Evolutionary conservation across 1,140 invertebrate species (phyloP), one percentile per base, ranked within the genome.

Genomic region (Bursaphelenchus mucronatus): DNA sequence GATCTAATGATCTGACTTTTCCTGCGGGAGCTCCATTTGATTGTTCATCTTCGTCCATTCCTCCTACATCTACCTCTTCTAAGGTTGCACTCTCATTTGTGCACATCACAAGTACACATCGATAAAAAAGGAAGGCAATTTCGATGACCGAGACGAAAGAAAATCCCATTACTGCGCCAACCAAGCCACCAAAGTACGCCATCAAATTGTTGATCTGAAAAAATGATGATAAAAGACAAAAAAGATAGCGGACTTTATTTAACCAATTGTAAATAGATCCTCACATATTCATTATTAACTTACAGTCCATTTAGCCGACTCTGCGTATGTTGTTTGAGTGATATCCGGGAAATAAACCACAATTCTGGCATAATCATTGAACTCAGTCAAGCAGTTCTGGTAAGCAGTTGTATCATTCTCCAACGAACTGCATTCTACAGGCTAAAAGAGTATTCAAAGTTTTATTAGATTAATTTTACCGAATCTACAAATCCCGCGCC

Each of bases 61-160:
- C 30, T 30, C 11, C 57, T 4, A 59, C 40, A 17, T 59, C 57
- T 39, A 59, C 44, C 40, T 59, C 57, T n/a, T 59, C 57, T 11
- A 59, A 39, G 11, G 57, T 59, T 3, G 52, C 17, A 21, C 52
- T 54, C 40, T 54, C 52, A 43, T 50, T 45, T 50, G 57, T 59
- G 47, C 57, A 59, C 57, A 59, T 15, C 11, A 59, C 57, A n/a
- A 59, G 41, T 7, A 59, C 13, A 40, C 19, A 30, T 45, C 57
- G 57, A 50, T 59, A 59, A 9, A 30, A 30, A 11, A 59, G 40
- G 45, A n/a, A 59, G 10, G 21, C n/a, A n/a, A n/a, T 44, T 44
- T 59, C 57, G 21, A 59, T n/a, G 11, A 59, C 45, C 21, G 57
- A 59, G 57, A 59, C 30, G 40, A 59, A 40, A n/a, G 57, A 59